A percentile compares a stretch with the other conserved stretches of the same genome.
phyloP scores from a whole-genome alignment of 2,797 vertebrate species.

The Neostethus bicornis region DNA sequence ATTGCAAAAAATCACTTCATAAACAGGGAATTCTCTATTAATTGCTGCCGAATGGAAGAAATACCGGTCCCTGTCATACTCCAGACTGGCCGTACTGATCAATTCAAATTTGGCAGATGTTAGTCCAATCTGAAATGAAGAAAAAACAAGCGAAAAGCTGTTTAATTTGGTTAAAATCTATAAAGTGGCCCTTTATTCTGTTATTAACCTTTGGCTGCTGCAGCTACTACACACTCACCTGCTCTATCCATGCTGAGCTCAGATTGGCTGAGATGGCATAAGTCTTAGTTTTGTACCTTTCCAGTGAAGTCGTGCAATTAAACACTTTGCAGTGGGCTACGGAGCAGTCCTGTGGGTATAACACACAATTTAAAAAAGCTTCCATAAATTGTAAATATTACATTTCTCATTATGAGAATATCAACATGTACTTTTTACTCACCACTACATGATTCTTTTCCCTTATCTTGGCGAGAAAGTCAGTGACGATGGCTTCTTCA shows the following conservation, averaged over 20 bases:
- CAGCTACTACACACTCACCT: constrained; percentile 56
- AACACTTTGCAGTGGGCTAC: constrained; percentile 77
- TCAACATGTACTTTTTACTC: no score
- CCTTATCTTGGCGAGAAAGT: constrained; percentile 61
- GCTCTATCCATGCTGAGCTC: constrained; percentile 81
- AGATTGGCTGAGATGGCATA: constrained; percentile 79
- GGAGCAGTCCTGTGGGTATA: constrained; percentile 68
- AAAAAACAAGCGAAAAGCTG: no score
- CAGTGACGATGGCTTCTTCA: constrained; percentile 16
- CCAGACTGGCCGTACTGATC: constrained; percentile 77
- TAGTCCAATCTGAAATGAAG: constrained; percentile 73
- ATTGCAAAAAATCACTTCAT: constrained; percentile 43
- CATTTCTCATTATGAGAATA: no score
- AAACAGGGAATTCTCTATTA: constrained; percentile 44
- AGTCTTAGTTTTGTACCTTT: constrained; percentile 13
- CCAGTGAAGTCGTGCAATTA: constrained; percentile 65
- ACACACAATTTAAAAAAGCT: no score
- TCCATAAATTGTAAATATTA: no score
- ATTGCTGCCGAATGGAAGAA: constrained; percentile 67
- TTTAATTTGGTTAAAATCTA: not conserved
- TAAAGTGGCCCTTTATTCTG: no score
- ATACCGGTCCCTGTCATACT: constrained; percentile 72
- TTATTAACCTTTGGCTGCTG: no score
- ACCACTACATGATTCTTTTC: constrained; percentile 69
- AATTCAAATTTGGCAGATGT: constrained; percentile 67